Evolutionary conservation across 2,113 vertebrate species (phyloP).

Genomic region (Myotis yumanensis): DNA sequence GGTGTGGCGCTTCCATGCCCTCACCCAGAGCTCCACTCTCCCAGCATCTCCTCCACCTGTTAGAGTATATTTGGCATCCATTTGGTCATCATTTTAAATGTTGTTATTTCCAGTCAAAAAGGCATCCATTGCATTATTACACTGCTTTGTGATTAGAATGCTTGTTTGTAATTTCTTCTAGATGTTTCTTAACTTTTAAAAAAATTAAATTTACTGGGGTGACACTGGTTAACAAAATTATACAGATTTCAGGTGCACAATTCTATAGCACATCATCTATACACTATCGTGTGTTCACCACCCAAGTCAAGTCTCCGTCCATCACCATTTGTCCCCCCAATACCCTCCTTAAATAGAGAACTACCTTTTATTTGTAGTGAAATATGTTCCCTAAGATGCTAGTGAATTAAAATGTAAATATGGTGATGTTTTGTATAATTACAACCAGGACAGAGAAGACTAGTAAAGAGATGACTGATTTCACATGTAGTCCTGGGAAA

Average conservation of each 20-base stretch:
- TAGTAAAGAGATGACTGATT: neutral
- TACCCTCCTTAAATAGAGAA: neutral
- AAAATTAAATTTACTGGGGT: neutral
- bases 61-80: neutral
- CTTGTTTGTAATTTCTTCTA: neutral
- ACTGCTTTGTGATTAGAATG: neutral
- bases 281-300: neutral
- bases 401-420: neutral
- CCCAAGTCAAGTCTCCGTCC: neutral
- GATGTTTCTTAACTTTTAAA: neutral
- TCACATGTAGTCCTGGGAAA: neutral
- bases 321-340: neutral
- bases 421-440: neutral
- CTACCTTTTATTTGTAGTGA: neutral
- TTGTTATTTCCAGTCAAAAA: neutral
- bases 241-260: neutral
- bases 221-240: neutral
- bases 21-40: neutral
- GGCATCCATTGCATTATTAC: neutral
- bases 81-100: neutral
- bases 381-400: neutral
- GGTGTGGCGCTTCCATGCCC: neutral
- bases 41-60: neutral
- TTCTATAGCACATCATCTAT: neutral
- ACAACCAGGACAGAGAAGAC: neutral